Conservation (phyloP, 2,888 invertebrate species). For the Lutraria lutraria region DNA sequence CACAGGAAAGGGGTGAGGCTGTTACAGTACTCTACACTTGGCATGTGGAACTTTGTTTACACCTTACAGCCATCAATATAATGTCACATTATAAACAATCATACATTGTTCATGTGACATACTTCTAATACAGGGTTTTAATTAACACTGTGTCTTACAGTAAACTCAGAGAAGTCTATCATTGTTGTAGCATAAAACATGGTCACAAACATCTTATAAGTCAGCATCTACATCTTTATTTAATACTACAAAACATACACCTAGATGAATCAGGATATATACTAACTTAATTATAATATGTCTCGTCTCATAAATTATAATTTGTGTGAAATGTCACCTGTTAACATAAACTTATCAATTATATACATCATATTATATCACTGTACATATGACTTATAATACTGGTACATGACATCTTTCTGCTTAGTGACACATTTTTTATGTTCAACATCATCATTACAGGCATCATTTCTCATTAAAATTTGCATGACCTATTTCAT, state of each 20-base stretch:
- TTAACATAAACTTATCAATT: not conserved
- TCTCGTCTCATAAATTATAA: not conserved
- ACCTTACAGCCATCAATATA: not conserved
- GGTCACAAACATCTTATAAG: too few relatives aligned
- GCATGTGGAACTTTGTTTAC: not conserved
- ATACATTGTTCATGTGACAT: not conserved
- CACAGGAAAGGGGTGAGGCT: too few relatives aligned
- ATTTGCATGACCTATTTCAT: too few relatives aligned
- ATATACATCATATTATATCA: not conserved
- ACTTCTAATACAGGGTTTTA: not conserved
- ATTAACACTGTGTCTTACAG: not conserved
- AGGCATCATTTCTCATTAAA: too few relatives aligned
- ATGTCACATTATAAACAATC: too few relatives aligned
- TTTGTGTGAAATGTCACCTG: not conserved
- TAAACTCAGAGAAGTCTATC: too few relatives aligned
- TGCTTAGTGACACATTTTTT: not conserved
- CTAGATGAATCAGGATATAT: not conserved
- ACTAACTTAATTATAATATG: not conserved
- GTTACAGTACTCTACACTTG: too few relatives aligned
- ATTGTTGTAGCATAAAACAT: too few relatives aligned
- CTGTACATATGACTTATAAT: not conserved
- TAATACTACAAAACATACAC: too few relatives aligned
- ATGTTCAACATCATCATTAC: not conserved
- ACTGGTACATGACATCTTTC: not conserved
- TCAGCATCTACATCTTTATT: too few relatives aligned